Conservation (phyloP, 2,797 vertebrate genomes). For the Pygocentrus nattereri region DNA sequence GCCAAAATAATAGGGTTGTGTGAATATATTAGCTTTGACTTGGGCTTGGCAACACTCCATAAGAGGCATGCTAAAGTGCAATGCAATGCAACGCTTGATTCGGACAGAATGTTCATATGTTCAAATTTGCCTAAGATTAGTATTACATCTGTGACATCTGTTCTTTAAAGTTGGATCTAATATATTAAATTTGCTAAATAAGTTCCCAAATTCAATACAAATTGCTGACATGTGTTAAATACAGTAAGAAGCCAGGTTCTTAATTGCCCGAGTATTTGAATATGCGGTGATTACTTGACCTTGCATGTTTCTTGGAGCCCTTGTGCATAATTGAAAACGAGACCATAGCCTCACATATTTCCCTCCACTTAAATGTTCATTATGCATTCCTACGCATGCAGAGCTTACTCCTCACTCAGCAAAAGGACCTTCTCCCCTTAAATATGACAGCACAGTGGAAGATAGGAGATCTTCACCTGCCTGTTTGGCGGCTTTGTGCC, state of each 20-base stretch:
- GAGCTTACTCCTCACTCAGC: slow-evolving; percentile 20
- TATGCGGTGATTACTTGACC: slow-evolving; percentile 41
- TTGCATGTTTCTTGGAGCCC: slow-evolving; percentile 9
- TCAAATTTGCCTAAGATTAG: background rate
- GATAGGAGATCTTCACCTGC: slow-evolving; percentile 44
- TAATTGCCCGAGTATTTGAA: slow-evolving; percentile 20
- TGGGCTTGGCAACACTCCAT: background rate
- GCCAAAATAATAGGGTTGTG: background rate
- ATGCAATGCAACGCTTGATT: too few species aligned
- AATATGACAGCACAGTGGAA: slow-evolving; percentile 28
- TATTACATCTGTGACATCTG: background rate
- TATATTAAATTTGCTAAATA: background rate
- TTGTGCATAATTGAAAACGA: slow-evolving; percentile 12
- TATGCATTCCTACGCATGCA: slow-evolving; percentile 11
- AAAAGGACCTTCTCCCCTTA: slow-evolving; percentile 19
- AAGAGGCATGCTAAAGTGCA: background rate
- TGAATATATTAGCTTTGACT: background rate
- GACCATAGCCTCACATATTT: background rate
- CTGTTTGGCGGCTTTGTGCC: slow-evolving; percentile 39
- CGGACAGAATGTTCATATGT: too few species aligned
- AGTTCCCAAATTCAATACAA: background rate
- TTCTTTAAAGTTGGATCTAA: background rate
- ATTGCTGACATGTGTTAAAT: background rate
- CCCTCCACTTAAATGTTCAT: slow-evolving; percentile 4
- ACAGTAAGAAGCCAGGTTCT: slow-evolving; percentile 8